Evolutionary conservation across 1,140 invertebrate genomes (phyloP).

Genomic region (Drosophila fuyamai): DNA sequence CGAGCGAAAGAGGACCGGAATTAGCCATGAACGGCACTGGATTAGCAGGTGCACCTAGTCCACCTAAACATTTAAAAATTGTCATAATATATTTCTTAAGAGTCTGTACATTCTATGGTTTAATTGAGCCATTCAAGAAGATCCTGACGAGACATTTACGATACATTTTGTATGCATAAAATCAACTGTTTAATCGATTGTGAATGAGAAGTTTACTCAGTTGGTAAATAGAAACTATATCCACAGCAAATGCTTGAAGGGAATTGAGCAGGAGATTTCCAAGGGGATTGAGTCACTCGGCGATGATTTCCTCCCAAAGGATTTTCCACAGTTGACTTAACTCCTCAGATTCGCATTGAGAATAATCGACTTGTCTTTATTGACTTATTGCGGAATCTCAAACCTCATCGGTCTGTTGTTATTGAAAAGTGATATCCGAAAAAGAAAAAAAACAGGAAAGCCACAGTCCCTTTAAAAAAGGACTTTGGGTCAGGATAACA

Average conservation of each 20-base stretch:
- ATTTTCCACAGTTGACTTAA: constrained; percentile 37
- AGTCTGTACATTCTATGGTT: neutral
- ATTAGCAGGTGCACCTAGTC: constrained; percentile 17
- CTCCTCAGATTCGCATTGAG: constrained; percentile 7
- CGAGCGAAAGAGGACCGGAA: constrained; percentile 6
- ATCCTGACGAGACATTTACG: neutral
- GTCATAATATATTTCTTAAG: neutral
- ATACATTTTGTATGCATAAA: constrained; percentile 12
- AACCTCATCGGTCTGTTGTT: constrained; percentile 12
- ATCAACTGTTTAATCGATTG: constrained; percentile 25
- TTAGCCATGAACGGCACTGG: constrained; percentile 28
- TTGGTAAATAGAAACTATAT: constrained; percentile 10
- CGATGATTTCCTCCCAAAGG: neutral
- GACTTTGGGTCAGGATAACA: constrained; percentile 9
- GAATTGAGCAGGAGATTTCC: constrained; percentile 11
- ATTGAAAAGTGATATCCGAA: constrained; percentile 31
- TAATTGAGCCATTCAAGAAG: constrained; percentile 6
- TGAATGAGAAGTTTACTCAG: constrained; percentile 24
- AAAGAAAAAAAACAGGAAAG: neutral
- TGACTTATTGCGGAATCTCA: constrained; percentile 29
- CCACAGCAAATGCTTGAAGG: constrained; percentile 4
- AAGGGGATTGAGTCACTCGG: constrained; percentile 3
- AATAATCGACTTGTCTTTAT: constrained; percentile 22
- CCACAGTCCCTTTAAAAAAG: constrained; percentile 6
- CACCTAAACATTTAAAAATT: neutral